These are phyloP conservation scores for Drosophila obscura DNA, from an alignment of 1,140 invertebrate species.

Conservation along the genomic window DNA sequence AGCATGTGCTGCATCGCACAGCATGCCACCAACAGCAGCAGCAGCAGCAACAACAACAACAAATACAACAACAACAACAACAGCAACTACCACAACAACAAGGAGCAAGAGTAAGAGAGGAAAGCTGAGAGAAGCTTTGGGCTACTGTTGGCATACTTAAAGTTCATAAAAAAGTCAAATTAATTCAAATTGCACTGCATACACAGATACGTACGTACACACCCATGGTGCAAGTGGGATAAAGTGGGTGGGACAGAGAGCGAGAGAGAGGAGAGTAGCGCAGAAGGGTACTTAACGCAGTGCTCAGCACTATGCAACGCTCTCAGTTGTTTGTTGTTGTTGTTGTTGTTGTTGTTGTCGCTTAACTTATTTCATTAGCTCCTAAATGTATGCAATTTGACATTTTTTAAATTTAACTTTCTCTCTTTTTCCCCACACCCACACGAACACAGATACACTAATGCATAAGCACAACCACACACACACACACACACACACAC, in stretches of 20 bases:
- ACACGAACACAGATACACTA: slow-evolving; percentile 3
- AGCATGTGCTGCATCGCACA: not conserved
- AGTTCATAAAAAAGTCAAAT: slow-evolving; percentile 79
- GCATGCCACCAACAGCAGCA: slow-evolving; percentile 51
- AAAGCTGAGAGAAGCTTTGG: slow-evolving; percentile 58
- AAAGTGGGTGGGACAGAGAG: not conserved
- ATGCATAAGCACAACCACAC: slow-evolving; percentile 6
- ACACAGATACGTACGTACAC: slow-evolving; percentile 36
- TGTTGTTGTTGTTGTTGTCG: slow-evolving; percentile 59
- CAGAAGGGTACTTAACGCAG: slow-evolving; percentile 63
- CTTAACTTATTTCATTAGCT: slow-evolving; percentile 81
- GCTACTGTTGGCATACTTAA: slow-evolving; percentile 75
- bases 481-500: not conserved
- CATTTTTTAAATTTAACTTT: slow-evolving; percentile 82
- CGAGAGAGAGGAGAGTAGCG: not conserved
- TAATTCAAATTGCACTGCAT: slow-evolving; percentile 79
- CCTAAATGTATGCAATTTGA: slow-evolving; percentile 81
- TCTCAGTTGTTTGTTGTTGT: slow-evolving; percentile 19
- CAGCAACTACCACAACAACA: slow-evolving; percentile 33
- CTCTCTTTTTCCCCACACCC: slow-evolving; percentile 61
- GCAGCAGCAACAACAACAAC: slow-evolving; percentile 1
- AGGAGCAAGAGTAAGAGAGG: slow-evolving; percentile 22
- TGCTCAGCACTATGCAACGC: slow-evolving; percentile 53
- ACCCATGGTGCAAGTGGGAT: not conserved
- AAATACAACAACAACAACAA: slow-evolving; percentile 3